phyloP scores from a whole-genome alignment of 2,888 invertebrate genomes.

The Synergus gifuensis region DNA sequence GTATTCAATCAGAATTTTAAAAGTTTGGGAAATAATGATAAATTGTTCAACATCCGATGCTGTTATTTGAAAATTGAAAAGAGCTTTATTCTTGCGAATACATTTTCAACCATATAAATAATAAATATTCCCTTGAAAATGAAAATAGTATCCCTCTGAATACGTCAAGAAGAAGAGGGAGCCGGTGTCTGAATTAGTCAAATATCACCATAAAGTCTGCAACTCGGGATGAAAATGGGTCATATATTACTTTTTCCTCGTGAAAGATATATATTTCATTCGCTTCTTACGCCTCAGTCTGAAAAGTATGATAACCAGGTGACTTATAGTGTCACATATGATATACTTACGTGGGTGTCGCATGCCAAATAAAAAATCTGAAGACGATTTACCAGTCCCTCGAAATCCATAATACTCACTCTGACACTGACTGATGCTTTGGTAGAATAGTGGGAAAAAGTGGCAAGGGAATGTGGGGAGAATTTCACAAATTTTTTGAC shows the following conservation, averaged over 20 bases:
- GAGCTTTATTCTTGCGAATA: neutral
- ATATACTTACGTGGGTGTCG: neutral
- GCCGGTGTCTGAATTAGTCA: neutral
- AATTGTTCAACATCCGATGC: too few relatives aligned
- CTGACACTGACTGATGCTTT: conserved; percentile 1
- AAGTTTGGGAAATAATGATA: too few relatives aligned
- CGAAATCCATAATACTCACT: neutral
- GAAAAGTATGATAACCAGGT: neutral
- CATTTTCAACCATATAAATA: too few relatives aligned
- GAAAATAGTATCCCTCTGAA: neutral
- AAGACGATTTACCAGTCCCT: conserved; percentile 1
- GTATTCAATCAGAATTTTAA: too few relatives aligned
- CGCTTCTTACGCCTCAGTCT: neutral
- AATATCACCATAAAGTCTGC: neutral
- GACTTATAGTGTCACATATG: conserved; percentile 1
- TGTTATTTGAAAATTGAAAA: too few relatives aligned
- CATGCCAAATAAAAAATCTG: conserved; percentile 3
- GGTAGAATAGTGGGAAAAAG: neutral
- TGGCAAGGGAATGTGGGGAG: conserved; percentile 7
- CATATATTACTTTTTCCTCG: neutral
- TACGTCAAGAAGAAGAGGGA: neutral
- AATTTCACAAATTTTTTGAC: conserved; percentile 7
- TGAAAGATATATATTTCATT: neutral
- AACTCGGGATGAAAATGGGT: neutral
- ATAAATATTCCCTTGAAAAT: too few relatives aligned